Evolutionary conservation across 2,888 invertebrate genomes (phyloP), one percentile per base, ranked within the genome.

Genomic region (Cryptophagus acutangulus): DNA sequence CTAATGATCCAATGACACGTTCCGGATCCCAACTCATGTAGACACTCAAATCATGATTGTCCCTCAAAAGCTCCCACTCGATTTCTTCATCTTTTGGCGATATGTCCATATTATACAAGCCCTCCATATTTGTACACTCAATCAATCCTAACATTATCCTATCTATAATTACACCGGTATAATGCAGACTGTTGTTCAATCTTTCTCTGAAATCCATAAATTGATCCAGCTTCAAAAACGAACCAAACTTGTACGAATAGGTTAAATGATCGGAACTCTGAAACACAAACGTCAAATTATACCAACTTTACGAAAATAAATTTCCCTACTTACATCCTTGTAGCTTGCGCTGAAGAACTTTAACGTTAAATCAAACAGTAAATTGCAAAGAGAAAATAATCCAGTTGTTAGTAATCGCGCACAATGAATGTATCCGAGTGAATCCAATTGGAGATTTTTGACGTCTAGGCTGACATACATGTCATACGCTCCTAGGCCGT

Each of bases 391-490:
- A 1, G 78, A 71, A 55, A 84, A 79, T 31, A 86, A 79, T 4
- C 87, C 88, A 25, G 81, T 77, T 5, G 85, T 76, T 13, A 83
- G 76, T 40, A 92, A 72, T 37, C 87, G 77, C 48, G 84, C 84
- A 49, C 83, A 79, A 70, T 88, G 85, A 45, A 87, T 72, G 72
- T 88, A 89, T 51, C 94, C 91, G 65, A 96, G 72, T 0, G 94
- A 89, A 67, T 94, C 91, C 63, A 93, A 74, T 70, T 94, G 94
- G 54, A 95, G 81, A 70, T 95, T 92, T 70, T 96, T 96, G 41
- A 91, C 78, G 62, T 95, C 94, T 61, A 96, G 71, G 38, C 78
- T 78, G 52, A 82, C 81, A 69, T 86, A 88, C 57, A 84, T 74
- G 36, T 75, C 74, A 57, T 84, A 82, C 17, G 89, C 88, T 1